phyloP scores from a whole-genome alignment of 2,888 invertebrate species.

The Pecten maximus region DNA sequence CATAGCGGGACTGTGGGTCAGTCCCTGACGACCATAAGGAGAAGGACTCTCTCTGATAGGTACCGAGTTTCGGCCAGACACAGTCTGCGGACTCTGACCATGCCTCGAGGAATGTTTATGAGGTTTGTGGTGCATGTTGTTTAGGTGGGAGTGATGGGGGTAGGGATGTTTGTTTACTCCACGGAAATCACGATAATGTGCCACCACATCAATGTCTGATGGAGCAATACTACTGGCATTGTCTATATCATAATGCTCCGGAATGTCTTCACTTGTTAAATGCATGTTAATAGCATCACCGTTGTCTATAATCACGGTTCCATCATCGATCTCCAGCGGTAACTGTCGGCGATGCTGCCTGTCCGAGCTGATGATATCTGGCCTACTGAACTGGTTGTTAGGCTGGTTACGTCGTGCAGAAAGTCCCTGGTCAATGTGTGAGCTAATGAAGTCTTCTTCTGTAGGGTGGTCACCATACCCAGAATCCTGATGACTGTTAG shows the following conservation, averaged over 20 bases:
- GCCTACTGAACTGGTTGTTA: constrained; percentile 89
- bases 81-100: constrained; percentile 58
- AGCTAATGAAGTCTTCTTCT: constrained; percentile 83
- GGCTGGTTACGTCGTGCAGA: constrained; percentile 88
- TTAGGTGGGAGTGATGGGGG: constrained; percentile 58
- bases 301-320: constrained; percentile 78
- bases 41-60: constrained; percentile 6
- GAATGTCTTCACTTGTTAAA: constrained; percentile 70
- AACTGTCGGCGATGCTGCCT: constrained; percentile 81
- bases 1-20: constrained; percentile 64
- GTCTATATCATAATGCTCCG: constrained; percentile 91
- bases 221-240: constrained; percentile 98
- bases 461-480: constrained; percentile 71
- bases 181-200: constrained; percentile 96
- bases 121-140: constrained; percentile 59
- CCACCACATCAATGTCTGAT: constrained; percentile 97
- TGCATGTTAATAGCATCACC: constrained; percentile 71
- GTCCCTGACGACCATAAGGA: constrained; percentile 40
- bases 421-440: constrained; percentile 92
- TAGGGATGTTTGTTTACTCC: constrained; percentile 86
- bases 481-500: constrained; percentile 71
- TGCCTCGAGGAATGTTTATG: constrained; percentile 60
- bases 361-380: constrained; percentile 96
- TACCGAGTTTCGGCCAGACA: constrained; percentile 48
- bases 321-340: constrained; percentile 74